A percentile compares a stretch with the other conserved stretches of the same genome.
Evolutionary conservation across 2,113 vertebrate genomes (phyloP).

Genomic region (Dipodomys stephensi): DNA sequence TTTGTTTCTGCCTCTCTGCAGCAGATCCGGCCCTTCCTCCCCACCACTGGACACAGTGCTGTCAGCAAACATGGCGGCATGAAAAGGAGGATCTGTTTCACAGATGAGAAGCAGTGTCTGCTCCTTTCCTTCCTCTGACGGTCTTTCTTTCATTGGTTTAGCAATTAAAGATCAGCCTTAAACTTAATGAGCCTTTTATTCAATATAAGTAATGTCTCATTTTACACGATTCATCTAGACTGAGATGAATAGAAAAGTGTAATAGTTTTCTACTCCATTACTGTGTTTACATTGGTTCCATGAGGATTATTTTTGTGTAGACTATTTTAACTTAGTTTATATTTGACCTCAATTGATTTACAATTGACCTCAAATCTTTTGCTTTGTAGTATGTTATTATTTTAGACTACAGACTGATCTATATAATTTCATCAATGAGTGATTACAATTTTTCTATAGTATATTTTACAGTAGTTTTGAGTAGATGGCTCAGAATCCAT

Average conservation of each 20-base stretch:
- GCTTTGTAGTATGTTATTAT: not conserved
- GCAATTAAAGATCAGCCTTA: not conserved
- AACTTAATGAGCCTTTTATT: constrained; percentile 29
- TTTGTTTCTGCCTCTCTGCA: not conserved
- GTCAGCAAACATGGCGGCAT: not conserved
- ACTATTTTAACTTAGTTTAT: not conserved
- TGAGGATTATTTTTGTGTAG: not conserved
- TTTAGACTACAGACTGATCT: not conserved
- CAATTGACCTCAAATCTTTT: not conserved
- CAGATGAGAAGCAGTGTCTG: not conserved
- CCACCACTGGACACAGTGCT: not conserved
- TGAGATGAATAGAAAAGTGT: constrained; percentile 41
- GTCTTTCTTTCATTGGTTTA: not conserved
- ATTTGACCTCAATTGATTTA: not conserved
- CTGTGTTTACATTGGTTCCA: constrained; percentile 41
- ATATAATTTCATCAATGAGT: not conserved
- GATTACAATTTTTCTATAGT: not conserved
- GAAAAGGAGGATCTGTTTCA: not conserved
- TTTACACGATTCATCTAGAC: constrained; percentile 11
- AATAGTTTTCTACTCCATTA: constrained; percentile 51
- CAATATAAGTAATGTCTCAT: not conserved
- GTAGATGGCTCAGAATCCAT: not conserved
- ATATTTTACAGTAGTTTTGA: not conserved
- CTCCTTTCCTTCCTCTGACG: not conserved
- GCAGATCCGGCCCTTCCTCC: not conserved